phyloP scores from a whole-genome alignment of 2,113 vertebrate genomes.

The Myxocyprinus asiaticus region DNA sequence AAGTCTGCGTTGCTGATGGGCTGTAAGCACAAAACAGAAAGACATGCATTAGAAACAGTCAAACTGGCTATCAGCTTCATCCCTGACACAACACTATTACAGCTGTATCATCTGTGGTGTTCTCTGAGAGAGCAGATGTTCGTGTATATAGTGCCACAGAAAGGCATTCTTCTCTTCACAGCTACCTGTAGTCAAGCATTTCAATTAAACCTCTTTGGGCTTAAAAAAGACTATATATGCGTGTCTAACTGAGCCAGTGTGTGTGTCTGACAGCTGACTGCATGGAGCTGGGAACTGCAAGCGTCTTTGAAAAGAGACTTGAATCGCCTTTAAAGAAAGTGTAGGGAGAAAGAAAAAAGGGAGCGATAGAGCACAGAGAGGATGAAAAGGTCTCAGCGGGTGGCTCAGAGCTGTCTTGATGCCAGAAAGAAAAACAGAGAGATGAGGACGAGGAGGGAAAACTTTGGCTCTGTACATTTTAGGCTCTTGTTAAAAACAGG shows the following conservation, averaged over 20 bases:
- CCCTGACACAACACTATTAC: background rate
- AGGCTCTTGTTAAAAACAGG: conserved; percentile 8
- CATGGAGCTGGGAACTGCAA: background rate
- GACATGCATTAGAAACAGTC: background rate
- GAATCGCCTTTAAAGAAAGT: conserved; percentile 20
- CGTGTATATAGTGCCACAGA: background rate
- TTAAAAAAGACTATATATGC: too few species aligned
- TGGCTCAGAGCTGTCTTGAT: conserved; percentile 5
- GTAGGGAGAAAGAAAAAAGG: conserved; percentile 5
- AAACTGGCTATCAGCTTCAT: background rate
- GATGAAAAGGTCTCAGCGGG: conserved; percentile 34
- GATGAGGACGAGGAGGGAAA: conserved; percentile 45
- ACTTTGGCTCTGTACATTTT: conserved; percentile 24
- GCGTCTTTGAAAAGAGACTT: conserved; percentile 23
- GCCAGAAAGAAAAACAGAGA: conserved; percentile 41
- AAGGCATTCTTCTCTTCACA: background rate
- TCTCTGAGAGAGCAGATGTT: conserved; percentile 4
- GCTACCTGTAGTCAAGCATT: conserved; percentile 27
- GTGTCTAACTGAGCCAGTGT: background rate
- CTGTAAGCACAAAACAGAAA: conserved; percentile 36
- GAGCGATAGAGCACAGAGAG: background rate
- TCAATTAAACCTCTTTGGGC: conserved; percentile 21
- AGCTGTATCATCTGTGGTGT: background rate
- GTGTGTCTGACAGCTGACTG: conserved; percentile 2
- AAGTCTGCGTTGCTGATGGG: conserved; percentile 58